Percentiles rank a stretch among this genome's conserved stretches.
Conservation (phyloP, 2,797 vertebrate genomes). For the Lepilemur septentrionalis region DNA sequence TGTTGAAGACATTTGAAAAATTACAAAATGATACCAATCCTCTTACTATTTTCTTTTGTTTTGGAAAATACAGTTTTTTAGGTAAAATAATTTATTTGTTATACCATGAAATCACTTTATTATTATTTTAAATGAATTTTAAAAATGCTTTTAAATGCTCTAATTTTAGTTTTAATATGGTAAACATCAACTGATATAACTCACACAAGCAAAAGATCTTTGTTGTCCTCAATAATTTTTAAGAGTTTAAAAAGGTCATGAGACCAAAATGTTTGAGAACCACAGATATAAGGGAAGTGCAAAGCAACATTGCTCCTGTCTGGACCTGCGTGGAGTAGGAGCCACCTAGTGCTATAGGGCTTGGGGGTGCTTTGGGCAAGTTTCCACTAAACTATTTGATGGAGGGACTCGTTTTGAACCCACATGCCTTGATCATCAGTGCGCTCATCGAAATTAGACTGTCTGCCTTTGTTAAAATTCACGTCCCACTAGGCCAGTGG, state of each 20-base stretch:
- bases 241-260: background rate
- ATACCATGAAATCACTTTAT: background rate
- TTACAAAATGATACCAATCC: no score
- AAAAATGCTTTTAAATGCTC: background rate
- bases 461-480: background rate
- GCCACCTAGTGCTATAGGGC: rapidly evolving
- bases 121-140: background rate
- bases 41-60: background rate
- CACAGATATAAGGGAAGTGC: background rate
- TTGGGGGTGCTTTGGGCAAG: background rate
- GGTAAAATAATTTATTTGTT: background rate
- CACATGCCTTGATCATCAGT: background rate
- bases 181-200: background rate
- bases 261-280: background rate
- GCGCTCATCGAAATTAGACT: background rate
- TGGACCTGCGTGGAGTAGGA: background rate
- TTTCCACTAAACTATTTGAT: no score
- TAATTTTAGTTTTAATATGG: background rate
- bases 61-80: background rate
- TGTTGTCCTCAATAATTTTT: background rate
- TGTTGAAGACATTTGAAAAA: background rate
- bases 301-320: no score
- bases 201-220: background rate
- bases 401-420: background rate
- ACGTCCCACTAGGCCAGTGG: no score